phyloP scores from a whole-genome alignment of 2,888 invertebrate genomes.

The Amblyjoppa fuscipennis region DNA sequence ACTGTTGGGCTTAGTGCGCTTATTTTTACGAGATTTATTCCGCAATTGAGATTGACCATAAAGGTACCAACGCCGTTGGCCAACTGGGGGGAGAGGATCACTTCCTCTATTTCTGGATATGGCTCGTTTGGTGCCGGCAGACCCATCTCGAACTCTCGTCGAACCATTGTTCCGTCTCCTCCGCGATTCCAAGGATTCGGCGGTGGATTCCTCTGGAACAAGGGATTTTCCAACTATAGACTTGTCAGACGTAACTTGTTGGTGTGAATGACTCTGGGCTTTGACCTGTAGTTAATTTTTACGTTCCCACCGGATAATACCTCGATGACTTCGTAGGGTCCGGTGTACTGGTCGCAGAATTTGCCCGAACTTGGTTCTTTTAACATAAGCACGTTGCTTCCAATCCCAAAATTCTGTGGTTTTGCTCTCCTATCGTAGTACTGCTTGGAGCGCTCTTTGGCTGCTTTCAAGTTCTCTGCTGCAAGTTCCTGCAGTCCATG shows the following conservation, averaged over 20 bases:
- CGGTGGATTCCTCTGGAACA: too few species aligned
- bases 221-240: too few species aligned
- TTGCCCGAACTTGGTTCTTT: conserved; percentile 58
- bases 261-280: not conserved
- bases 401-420: conserved; percentile 35
- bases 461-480: conserved; percentile 21
- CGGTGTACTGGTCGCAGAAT: conserved; percentile 56
- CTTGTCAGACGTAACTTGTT: not conserved
- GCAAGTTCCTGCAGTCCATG: conserved; percentile 36
- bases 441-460: conserved; percentile 56
- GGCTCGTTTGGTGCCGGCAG: too few species aligned
- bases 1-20: too few species aligned
- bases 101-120: not conserved
- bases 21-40: not conserved
- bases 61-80: not conserved
- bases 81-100: not conserved
- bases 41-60: not conserved
- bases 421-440: conserved; percentile 60
- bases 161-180: too few species aligned
- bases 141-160: too few species aligned
- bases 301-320: conserved; percentile 14
- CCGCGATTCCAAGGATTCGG: too few species aligned
- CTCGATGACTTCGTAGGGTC: conserved; percentile 56
- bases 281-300: conserved; percentile 8
- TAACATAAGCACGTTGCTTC: conserved; percentile 43